These are phyloP conservation scores for Caenorhabditis sp. DNA, from an alignment of 2,888 invertebrate species.

Conservation along the genomic window DNA sequence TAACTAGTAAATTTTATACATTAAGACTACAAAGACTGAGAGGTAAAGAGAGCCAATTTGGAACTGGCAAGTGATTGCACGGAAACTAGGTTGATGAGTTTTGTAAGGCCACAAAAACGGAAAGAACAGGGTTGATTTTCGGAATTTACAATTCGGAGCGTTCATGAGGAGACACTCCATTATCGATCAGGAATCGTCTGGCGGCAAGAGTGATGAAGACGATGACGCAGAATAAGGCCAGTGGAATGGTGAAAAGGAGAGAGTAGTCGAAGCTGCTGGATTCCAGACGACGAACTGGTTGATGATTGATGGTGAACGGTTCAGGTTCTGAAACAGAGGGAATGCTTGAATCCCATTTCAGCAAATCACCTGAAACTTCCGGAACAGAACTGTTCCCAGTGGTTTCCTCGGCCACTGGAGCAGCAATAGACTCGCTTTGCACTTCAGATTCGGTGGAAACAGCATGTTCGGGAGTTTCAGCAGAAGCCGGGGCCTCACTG, in stretches of 20 bases:
- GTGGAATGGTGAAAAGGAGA: slow-evolving; percentile 30
- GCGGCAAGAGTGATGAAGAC: slow-evolving; percentile 33
- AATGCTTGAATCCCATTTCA: neutral
- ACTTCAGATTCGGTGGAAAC: neutral
- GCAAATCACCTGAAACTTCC: too few relatives aligned
- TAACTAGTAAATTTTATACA: slow-evolving; percentile 7
- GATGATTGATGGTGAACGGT: neutral
- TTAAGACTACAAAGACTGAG: slow-evolving; percentile 23
- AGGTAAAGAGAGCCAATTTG: slow-evolving; percentile 19
- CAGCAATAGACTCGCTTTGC: neutral
- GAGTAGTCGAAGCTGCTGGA: slow-evolving; percentile 35
- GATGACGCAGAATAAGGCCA: slow-evolving; percentile 13
- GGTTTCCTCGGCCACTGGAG: neutral
- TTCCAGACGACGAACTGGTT: slow-evolving; percentile 13
- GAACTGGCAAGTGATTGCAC: slow-evolving; percentile 55
- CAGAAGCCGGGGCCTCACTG: too few relatives aligned
- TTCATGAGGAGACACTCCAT: neutral
- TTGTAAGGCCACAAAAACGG: slow-evolving; percentile 22
- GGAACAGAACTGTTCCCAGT: too few relatives aligned
- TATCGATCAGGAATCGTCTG: slow-evolving; percentile 34
- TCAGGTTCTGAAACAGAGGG: slow-evolving; percentile 7
- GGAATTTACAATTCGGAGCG: slow-evolving; percentile 28
- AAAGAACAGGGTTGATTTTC: neutral
- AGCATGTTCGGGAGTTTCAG: neutral
- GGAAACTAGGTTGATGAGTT: neutral